Conservation (phyloP, 2,797 vertebrate genomes). For the Cynodonichthys magdalenae region DNA sequence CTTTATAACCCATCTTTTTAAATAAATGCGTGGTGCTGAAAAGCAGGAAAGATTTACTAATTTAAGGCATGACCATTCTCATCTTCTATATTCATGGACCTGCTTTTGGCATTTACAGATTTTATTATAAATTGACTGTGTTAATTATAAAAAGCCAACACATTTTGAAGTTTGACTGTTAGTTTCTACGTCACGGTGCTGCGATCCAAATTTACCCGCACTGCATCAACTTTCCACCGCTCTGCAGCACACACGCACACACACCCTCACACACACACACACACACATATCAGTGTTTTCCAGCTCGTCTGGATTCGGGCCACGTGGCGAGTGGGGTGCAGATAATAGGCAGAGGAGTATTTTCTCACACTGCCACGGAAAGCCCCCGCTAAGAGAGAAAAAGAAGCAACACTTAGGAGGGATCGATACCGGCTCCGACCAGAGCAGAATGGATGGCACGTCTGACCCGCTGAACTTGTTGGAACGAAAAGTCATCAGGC, state of each 20-base stretch:
- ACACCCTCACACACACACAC: slow-evolving; percentile 10
- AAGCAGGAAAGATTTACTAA: too few species aligned
- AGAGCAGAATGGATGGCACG: slow-evolving; percentile 66
- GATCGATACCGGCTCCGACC: slow-evolving; percentile 61
- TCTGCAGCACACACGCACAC: slow-evolving; percentile 5
- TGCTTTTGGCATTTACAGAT: too few species aligned
- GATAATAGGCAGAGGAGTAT: slow-evolving; percentile 40
- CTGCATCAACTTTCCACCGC: slow-evolving; percentile 1
- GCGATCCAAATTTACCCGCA: slow-evolving; percentile 2
- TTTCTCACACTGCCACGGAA: slow-evolving; percentile 48
- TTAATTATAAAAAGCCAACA: too few species aligned
- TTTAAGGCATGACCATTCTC: too few species aligned
- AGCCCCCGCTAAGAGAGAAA: slow-evolving; percentile 54
- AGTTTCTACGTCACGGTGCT: too few species aligned
- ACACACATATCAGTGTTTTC: slow-evolving; percentile 19
- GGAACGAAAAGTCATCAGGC: slow-evolving; percentile 69
- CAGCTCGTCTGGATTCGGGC: slow-evolving; percentile 41
- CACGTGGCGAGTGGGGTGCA: slow-evolving; percentile 19
- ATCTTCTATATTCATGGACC: too few species aligned
- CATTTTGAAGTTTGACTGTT: too few species aligned
- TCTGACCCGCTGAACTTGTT: slow-evolving; percentile 68
- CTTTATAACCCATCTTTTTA: too few species aligned
- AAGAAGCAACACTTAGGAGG: slow-evolving; percentile 59
- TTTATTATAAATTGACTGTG: too few species aligned
- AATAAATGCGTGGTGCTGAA: too few species aligned